Percentiles rank a stretch among this genome's conserved stretches.
These are phyloP conservation scores for Potorous gilbertii DNA, from an alignment of 2,797 vertebrate species.

Conservation along the genomic window DNA sequence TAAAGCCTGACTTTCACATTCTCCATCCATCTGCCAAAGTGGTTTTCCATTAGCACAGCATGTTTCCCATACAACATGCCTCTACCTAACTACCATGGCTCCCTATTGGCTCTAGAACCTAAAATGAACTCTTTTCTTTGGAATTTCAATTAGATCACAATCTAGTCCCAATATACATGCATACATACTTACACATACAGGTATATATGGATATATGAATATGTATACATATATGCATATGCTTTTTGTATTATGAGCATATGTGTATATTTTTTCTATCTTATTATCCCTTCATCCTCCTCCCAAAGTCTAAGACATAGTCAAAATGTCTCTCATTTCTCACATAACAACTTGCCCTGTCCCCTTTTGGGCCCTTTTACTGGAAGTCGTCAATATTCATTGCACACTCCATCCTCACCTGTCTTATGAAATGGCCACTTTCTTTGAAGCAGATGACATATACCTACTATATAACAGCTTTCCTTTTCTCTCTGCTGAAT, in stretches of 20 bases:
- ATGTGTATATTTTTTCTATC: background rate
- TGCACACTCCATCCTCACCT: background rate
- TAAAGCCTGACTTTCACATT: no score
- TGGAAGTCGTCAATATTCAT: background rate
- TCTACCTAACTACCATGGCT: background rate
- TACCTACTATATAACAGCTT: background rate
- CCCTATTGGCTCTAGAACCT: background rate
- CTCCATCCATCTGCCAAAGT: no score
- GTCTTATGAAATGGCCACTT: background rate
- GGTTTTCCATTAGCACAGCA: no score
- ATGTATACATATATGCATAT: no score
- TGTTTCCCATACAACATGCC: background rate
- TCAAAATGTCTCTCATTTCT: background rate
- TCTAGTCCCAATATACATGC: background rate
- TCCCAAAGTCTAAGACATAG: background rate
- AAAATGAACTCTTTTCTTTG: fast-evolving
- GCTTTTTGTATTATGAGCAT: no score
- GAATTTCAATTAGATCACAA: background rate
- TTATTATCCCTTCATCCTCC: background rate
- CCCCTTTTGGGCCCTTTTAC: background rate
- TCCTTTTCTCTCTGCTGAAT: background rate
- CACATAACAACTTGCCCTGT: no score
- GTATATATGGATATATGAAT: no score
- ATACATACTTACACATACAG: no score
- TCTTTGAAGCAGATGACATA: background rate